Conservation (phyloP, 1,140 invertebrate genomes). For the Formica exsecta region DNA sequence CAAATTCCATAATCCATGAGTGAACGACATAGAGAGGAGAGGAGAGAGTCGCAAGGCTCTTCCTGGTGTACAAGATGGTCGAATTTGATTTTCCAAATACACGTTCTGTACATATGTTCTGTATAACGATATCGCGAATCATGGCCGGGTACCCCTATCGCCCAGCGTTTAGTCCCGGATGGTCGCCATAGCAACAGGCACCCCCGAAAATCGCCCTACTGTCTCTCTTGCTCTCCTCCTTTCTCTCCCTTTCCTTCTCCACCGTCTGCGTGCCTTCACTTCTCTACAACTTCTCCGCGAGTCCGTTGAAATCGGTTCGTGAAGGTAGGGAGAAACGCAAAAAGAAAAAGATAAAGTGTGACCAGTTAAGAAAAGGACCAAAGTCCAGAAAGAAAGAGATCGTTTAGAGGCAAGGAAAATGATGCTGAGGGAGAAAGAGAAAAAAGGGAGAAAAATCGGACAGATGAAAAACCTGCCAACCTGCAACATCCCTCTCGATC, state of each 20-base stretch:
- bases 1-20: neutral
- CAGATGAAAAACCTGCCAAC: constrained; percentile 50
- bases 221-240: neutral
- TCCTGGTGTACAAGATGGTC: constrained; percentile 19
- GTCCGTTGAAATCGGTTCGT: constrained; percentile 43
- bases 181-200: constrained; percentile 85
- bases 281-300: constrained; percentile 29
- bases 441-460: constrained; percentile 6
- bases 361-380: constrained; percentile 27
- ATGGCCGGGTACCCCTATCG: constrained; percentile 77
- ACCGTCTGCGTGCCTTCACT: neutral
- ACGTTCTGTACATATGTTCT: constrained; percentile 29
- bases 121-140: constrained; percentile 30
- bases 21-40: neutral
- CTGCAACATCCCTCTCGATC: constrained; percentile 36
- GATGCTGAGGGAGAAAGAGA: constrained; percentile 16
- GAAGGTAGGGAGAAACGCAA: neutral
- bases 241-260: neutral
- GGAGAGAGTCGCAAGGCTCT: neutral
- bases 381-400: constrained; percentile 5
- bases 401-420: constrained; percentile 8
- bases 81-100: constrained; percentile 62
- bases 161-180: constrained; percentile 81
- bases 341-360: constrained; percentile 46
- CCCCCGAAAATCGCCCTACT: constrained; percentile 80